Percentiles rank a stretch among this genome's conserved stretches.
Conservation (phyloP, 2,797 vertebrate genomes). For the Eulemur rubriventer region DNA sequence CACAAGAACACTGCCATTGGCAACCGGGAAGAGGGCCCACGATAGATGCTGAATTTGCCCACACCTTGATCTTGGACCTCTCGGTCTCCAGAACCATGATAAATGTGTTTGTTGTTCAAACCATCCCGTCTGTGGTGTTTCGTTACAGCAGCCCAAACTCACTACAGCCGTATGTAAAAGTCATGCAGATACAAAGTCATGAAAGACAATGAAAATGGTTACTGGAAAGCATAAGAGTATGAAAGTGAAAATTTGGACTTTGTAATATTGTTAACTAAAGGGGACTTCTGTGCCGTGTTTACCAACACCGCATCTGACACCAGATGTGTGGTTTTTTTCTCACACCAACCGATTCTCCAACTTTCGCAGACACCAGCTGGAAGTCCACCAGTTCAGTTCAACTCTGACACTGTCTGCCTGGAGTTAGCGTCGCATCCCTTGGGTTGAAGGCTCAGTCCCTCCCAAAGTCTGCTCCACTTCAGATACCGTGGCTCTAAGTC, state of each 20-base stretch:
- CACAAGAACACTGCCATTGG: neutral
- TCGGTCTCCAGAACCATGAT: neutral
- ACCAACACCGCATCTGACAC: neutral
- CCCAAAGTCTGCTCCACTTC: neutral
- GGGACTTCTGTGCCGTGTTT: neutral
- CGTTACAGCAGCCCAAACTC: neutral
- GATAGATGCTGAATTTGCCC: neutral
- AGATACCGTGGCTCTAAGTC: too few species aligned
- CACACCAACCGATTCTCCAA: neutral
- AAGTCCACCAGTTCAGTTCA: neutral
- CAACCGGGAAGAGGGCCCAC: neutral
- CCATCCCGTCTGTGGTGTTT: neutral
- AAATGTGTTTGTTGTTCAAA: neutral
- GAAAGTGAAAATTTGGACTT: neutral
- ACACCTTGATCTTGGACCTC: neutral
- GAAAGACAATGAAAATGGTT: neutral
- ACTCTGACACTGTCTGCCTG: neutral
- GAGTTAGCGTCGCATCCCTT: neutral
- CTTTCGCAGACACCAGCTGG: neutral
- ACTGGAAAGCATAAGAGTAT: neutral
- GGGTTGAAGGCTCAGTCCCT: neutral
- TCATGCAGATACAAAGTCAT: neutral
- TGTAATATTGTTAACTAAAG: neutral
- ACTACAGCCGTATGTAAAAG: neutral
- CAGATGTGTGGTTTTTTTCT: neutral